Base-by-base conservation (phyloP, 2,113 vertebrate genomes). In the Barbus barbus region DNA sequence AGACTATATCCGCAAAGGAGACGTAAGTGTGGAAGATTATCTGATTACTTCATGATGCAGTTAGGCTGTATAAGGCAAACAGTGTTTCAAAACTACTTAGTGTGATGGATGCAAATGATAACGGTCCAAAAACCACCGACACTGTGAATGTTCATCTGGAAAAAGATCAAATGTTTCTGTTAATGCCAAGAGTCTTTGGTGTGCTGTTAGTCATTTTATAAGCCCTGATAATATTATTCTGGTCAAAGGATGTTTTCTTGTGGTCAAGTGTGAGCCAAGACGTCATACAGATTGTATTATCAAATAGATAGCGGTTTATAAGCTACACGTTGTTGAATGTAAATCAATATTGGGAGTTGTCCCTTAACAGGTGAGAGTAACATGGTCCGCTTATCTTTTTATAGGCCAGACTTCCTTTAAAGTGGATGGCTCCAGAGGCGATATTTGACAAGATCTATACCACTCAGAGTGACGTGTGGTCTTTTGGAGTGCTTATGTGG, bases 361-460 rank as follows among this genome's bases (percentile, higher is more conserved):
- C 56, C 31, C 41, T 44, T 77, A 16, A 76, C 83, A 81, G 75
- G 75, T 82, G n/a, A 82, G 24, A 48, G 2, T n/a, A 51, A 81
- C 44, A 51, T 81, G 16, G 4, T 18, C 18, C 2, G 6, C 8
- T 86, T 63, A 63, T 89, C 72, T 83, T 60, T 80, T 72, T 26
- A n/a, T 44, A 98, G 97, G 97, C 96, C 78, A 91, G 97, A 85
- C 96, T 98, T 16, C 97, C 97, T 0, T 95, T 98, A 36, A 98
- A 98, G 86, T 98, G 97, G 97, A 98, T 98, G 97, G 96, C 97
- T 48, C 97, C 97, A 69, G 97, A 98, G 90, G 96, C 96, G 65
- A 98, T 98, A 91, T 98, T 98, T 83, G 97, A 98, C 92, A 97
- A 97, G 91, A 94, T 96, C 89, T 98, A 98, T 91, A 97, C 96